Conservation (phyloP, 2,113 vertebrate genomes). For the Microtus montanus region DNA sequence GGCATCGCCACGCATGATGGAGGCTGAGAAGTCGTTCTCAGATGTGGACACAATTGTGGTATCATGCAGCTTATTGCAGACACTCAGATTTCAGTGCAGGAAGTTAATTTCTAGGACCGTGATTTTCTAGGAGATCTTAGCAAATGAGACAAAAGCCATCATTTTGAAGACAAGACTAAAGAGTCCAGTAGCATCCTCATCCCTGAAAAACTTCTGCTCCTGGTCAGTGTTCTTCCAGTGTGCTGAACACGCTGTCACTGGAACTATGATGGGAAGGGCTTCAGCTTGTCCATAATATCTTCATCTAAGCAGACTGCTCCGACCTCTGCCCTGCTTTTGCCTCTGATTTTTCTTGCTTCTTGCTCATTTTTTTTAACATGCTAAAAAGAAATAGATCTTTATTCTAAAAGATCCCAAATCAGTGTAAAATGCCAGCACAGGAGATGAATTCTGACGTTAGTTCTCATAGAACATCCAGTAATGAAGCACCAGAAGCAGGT, state of each 20-base stretch:
- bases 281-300: too few species aligned
- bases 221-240: not conserved
- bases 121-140: not conserved
- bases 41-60: not conserved
- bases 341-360: slow-evolving; percentile 2
- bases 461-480: not conserved
- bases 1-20: not conserved
- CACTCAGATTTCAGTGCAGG: not conserved
- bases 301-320: not conserved
- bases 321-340: not conserved
- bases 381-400: slow-evolving; percentile 13
- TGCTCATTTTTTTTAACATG: not conserved
- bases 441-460: not conserved
- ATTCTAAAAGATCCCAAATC: not conserved
- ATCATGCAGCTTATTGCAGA: not conserved
- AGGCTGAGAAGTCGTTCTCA: slow-evolving; percentile 8
- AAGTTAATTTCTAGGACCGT: not conserved
- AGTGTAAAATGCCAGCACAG: not conserved
- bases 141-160: not conserved
- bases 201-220: not conserved
- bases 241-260: not conserved
- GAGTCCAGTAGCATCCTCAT: not conserved
- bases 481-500: slow-evolving; percentile 5
- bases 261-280: not conserved
- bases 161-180: not conserved